These are phyloP conservation scores for Lepus oiostolus DNA, from an alignment of 2,797 vertebrate genomes.

Conservation along the genomic window DNA sequence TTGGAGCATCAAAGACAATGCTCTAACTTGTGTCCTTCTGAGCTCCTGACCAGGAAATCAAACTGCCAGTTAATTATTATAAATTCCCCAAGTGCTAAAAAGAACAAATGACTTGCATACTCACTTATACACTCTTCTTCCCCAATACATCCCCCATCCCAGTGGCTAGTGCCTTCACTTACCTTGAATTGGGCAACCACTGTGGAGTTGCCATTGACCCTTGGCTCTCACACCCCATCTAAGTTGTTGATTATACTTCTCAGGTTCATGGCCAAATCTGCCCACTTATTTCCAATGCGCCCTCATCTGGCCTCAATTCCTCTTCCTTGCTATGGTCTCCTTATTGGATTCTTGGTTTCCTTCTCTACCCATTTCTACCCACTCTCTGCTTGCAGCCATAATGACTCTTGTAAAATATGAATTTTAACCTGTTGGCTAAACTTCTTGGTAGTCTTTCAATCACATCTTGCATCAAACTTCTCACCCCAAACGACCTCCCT, in stretches of 20 bases:
- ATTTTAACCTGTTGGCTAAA: neutral
- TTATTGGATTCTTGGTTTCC: neutral
- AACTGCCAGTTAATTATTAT: neutral
- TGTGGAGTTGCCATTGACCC: neutral
- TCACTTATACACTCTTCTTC: neutral
- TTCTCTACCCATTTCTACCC: neutral
- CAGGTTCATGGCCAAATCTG: neutral
- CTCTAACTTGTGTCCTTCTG: neutral
- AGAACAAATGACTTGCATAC: neutral
- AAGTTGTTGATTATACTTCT: neutral
- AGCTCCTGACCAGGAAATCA: neutral
- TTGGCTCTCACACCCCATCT: neutral
- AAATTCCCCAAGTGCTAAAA: neutral
- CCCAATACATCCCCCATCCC: no score
- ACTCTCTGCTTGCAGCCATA: neutral
- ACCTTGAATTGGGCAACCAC: no score
- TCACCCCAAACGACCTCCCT: no score
- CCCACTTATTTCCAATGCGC: neutral
- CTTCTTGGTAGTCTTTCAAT: neutral
- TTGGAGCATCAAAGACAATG: neutral
- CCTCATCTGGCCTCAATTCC: neutral
- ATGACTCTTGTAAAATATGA: neutral
- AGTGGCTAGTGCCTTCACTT: neutral
- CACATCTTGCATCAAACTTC: neutral
- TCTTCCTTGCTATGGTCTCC: neutral